These are phyloP conservation scores for Campoplex capitator DNA, from an alignment of 2,888 invertebrate genomes.

Conservation along the genomic window DNA sequence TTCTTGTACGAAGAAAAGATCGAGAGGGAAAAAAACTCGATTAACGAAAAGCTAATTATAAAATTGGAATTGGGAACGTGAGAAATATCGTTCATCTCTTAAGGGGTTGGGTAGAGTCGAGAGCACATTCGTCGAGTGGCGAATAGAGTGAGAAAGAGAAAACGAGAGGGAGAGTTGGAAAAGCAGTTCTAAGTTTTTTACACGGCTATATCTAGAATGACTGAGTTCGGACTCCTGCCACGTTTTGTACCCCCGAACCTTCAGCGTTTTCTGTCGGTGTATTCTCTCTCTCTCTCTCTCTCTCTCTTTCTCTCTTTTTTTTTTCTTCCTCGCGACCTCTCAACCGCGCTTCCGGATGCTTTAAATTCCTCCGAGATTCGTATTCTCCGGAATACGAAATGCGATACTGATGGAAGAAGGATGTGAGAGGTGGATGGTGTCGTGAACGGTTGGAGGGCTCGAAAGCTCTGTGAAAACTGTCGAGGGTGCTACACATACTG, in stretches of 20 bases:
- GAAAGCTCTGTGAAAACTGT: slow-evolving; percentile 12
- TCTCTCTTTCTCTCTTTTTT: too few relatives aligned
- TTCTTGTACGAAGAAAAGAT: slow-evolving; percentile 38
- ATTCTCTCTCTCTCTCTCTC: neutral
- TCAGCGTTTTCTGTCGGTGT: slow-evolving; percentile 17
- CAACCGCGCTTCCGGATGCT: slow-evolving; percentile 70
- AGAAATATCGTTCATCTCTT: slow-evolving; percentile 44
- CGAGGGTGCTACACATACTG: slow-evolving; percentile 21
- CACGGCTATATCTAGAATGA: slow-evolving; percentile 28
- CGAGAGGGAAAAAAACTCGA: slow-evolving; percentile 42
- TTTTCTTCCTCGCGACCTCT: slow-evolving; percentile 45
- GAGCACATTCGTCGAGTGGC: slow-evolving; percentile 36
- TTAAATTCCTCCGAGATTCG: slow-evolving; percentile 76
- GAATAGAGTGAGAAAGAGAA: neutral
- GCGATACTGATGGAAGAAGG: slow-evolving; percentile 74
- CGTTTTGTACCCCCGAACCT: slow-evolving; percentile 25
- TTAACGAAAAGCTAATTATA: slow-evolving; percentile 65
- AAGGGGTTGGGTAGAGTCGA: slow-evolving; percentile 7
- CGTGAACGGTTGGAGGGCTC: slow-evolving; percentile 18
- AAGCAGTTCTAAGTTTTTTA: slow-evolving; percentile 34
- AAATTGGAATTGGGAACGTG: slow-evolving; percentile 53
- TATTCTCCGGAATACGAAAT: slow-evolving; percentile 77
- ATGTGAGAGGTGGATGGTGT: slow-evolving; percentile 58
- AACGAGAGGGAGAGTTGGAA: neutral
- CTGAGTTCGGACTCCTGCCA: slow-evolving; percentile 29